Evolutionary conservation across 1,140 invertebrate genomes (phyloP).

Genomic region (Leptinotarsa undecemlineata): DNA sequence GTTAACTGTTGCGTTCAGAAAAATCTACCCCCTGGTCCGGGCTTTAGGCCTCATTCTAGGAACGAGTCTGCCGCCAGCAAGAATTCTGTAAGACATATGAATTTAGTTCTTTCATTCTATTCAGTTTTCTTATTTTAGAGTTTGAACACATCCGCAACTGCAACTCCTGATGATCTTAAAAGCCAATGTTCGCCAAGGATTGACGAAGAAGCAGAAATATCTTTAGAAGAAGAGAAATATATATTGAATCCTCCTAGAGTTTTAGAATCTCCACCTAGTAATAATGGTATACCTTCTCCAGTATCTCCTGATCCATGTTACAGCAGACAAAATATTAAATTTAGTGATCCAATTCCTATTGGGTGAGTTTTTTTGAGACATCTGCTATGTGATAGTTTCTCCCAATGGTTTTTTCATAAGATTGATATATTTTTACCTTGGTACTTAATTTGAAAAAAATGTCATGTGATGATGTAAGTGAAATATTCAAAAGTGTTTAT

Average conservation of each 20-base stretch:
- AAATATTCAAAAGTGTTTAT: background rate
- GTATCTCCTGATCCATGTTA: constrained; percentile 21
- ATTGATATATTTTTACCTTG: no score
- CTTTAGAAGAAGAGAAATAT: constrained; percentile 46
- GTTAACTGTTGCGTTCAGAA: constrained; percentile 95
- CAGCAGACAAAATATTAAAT: constrained; percentile 47
- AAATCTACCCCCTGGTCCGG: constrained; percentile 88
- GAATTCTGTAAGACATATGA: constrained; percentile 54
- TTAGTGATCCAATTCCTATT: constrained; percentile 71
- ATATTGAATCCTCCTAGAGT: constrained; percentile 28
- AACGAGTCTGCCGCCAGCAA: constrained; percentile 71
- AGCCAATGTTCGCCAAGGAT: constrained; percentile 64
- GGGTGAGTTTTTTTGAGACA: constrained; percentile 55
- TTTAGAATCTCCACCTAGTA: constrained; percentile 31
- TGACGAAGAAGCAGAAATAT: constrained; percentile 67
- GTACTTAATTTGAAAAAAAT: no score
- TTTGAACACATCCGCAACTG: constrained; percentile 50
- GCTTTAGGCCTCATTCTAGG: constrained; percentile 87
- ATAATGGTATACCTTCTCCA: constrained; percentile 21
- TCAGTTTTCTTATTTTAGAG: constrained; percentile 36
- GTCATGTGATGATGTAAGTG: no score
- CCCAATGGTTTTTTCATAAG: no score
- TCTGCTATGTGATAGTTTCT: no score
- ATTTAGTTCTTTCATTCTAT: background rate
- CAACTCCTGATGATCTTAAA: constrained; percentile 51